Evolutionary conservation across 2,797 vertebrate genomes (phyloP).

Genomic region (Coccyzus lansbergi): DNA sequence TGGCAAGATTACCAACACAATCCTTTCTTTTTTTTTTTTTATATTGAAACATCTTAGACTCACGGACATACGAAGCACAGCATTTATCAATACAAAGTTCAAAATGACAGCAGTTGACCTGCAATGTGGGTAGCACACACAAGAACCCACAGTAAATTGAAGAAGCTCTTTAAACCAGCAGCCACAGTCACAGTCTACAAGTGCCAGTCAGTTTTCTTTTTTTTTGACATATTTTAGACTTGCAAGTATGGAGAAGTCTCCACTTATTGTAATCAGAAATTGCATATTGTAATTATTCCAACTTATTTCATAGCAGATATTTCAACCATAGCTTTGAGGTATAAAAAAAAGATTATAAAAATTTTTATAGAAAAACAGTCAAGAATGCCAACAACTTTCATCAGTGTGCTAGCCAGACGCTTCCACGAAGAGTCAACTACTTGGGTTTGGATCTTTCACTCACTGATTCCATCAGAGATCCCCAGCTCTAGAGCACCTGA

Average conservation of each 20-base stretch:
- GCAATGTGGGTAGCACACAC: background rate
- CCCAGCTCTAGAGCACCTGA: background rate
- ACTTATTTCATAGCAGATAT: background rate
- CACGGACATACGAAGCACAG: background rate
- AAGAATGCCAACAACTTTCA: background rate
- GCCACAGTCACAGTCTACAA: background rate
- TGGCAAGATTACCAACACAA: background rate
- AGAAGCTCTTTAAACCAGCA: background rate
- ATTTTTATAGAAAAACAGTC: background rate
- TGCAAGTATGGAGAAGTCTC: background rate
- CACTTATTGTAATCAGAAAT: background rate
- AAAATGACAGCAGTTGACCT: background rate
- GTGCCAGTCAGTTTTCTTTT: background rate
- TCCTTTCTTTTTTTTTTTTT: background rate
- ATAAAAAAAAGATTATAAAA: background rate
- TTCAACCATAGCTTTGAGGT: background rate
- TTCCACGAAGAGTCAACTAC: background rate
- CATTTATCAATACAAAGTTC: background rate
- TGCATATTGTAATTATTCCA: background rate
- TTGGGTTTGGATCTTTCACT: background rate
- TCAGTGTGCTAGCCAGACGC: background rate
- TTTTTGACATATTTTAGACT: background rate
- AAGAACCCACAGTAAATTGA: background rate
- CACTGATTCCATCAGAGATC: background rate
- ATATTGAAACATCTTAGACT: background rate